A percentile compares a stretch with the other conserved stretches of the same genome.
phyloP scores from a whole-genome alignment of 2,797 vertebrate genomes.

The Pterois miles region DNA sequence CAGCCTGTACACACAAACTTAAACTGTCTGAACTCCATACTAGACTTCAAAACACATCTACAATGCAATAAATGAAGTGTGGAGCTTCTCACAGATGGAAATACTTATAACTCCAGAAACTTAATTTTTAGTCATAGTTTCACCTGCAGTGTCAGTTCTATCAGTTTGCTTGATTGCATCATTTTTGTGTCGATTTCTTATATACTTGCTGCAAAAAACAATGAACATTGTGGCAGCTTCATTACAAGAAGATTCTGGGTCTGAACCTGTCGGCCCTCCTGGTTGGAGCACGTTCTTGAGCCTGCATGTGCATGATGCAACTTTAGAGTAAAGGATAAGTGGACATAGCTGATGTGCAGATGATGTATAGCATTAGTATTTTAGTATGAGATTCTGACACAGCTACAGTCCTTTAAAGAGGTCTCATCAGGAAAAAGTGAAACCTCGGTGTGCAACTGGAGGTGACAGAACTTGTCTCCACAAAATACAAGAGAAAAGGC shows the following conservation, averaged over 20 bases:
- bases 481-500: slow-evolving; percentile 41
- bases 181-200: not conserved
- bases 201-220: not conserved
- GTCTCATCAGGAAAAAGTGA: not conserved
- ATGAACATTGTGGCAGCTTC: not conserved
- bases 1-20: not conserved
- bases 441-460: not conserved
- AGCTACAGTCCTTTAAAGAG: not conserved
- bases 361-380: not conserved
- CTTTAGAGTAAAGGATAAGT: too few relatives aligned
- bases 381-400: not conserved
- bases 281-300: too few relatives aligned
- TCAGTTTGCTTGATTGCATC: not conserved
- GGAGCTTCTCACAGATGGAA: not conserved
- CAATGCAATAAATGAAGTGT: not conserved
- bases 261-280: not conserved
- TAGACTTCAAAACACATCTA: not conserved
- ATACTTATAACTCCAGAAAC: not conserved
- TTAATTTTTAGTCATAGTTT: too few relatives aligned
- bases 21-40: not conserved
- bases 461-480: not conserved
- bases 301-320: too few relatives aligned
- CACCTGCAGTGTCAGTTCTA: not conserved
- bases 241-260: too few relatives aligned
- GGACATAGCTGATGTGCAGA: too few relatives aligned